Base-by-base conservation (phyloP, 1,140 invertebrate genomes). In the Sycobia sp. region DNA sequence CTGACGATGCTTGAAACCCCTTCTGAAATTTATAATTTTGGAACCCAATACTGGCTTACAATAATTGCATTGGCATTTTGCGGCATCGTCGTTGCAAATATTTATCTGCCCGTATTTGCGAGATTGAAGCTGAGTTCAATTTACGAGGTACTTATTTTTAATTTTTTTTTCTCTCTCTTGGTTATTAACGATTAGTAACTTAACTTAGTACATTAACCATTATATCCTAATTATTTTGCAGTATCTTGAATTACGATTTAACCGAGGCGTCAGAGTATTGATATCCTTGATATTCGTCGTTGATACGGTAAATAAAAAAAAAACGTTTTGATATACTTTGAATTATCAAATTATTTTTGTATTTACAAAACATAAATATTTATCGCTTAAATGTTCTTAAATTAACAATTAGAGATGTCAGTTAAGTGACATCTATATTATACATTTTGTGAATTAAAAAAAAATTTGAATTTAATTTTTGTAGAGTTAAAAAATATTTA, bases 1-100 rank as follows among this genome's bases (percentile, higher is more conserved):
- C 91, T 96, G 32, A 94, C 93, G 9, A 87, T 97, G 60, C 82
- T 96, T 14, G 94, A 93, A 13, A 92, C 90, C 10, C 93, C 93
- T 4, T 87, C 92, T 0, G 93, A 96, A 81, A 90, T 94, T 66
- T 95, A 95, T 75, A 90, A 89, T 77, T 93, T 87, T 76, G 92
- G 92, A 3, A 90, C 90, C 0, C 89, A 93, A 72, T 93, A 93
- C 76, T 90, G 88, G 86, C 78, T 92, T 65, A 90, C 91, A 22
- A 83, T 89, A 13, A 79, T 92, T 34, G 85, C 88, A 1, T 85
- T 90, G 43, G 71, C 84, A 11, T 83, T 91, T 10, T 86, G 89
- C 62, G 85, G 92, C 27, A 73, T 89, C 4, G 82, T 90, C 18
- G 87, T 91, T 3, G 84, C 86, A 0, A 82, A 85, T 10, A 83